A percentile compares a stretch with the other conserved stretches of the same genome.
Conservation (phyloP, 37 sponge, comb jelly and placozoan genomes). For the Tethya wilhelma region DNA sequence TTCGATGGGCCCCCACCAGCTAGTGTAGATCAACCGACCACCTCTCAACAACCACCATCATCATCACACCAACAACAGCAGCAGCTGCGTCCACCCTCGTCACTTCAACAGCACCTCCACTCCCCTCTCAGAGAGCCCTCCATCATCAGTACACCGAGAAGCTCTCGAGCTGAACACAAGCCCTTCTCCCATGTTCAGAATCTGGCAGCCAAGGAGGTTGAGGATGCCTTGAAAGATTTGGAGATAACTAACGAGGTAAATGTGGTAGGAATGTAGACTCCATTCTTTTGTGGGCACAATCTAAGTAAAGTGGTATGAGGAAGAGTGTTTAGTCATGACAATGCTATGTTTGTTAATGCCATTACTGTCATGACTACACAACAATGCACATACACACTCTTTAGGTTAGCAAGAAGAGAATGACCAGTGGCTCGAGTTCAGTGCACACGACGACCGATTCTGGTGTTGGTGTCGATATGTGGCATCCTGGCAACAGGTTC, state of each 20-base stretch:
- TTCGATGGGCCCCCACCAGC: background rate
- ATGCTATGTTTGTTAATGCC: background rate
- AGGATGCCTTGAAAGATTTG: slow-evolving; percentile 60
- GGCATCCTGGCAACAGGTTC: background rate
- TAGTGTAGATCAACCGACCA: background rate
- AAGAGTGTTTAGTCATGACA: background rate
- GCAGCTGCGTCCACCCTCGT: background rate
- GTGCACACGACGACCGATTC: slow-evolving; percentile 41
- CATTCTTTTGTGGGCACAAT: background rate
- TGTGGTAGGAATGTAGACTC: too few species aligned
- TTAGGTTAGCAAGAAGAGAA: slow-evolving; percentile 15
- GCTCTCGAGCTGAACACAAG: background rate
- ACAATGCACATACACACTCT: background rate
- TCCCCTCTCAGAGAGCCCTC: background rate
- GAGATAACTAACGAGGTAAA: slow-evolving; percentile 48
- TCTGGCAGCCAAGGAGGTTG: slow-evolving; percentile 29
- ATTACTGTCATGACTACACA: background rate
- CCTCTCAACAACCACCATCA: background rate
- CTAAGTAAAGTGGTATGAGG: background rate
- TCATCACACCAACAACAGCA: background rate
- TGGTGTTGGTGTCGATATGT: slow-evolving; percentile 42
- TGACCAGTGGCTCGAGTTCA: slow-evolving; percentile 16
- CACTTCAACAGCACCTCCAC: background rate
- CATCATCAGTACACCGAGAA: background rate
- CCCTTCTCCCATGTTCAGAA: slow-evolving; percentile 12